A percentile compares a stretch with the other conserved stretches of the same genome.
Conservation (phyloP, 2,888 invertebrate species). For the Caenorhabditis sp. region DNA sequence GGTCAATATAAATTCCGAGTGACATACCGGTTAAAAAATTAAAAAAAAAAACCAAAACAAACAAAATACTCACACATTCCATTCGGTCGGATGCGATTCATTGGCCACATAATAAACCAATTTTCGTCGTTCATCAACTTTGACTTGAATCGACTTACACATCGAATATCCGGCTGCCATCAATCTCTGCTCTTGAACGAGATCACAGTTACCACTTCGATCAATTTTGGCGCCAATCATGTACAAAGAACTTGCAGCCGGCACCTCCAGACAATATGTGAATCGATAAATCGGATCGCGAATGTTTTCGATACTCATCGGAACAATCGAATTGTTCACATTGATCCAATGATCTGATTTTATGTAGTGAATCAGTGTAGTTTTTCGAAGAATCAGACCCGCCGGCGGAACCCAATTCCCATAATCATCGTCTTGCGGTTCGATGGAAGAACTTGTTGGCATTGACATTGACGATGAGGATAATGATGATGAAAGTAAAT, state of each 20-base stretch:
- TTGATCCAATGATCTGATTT: constrained; percentile 31
- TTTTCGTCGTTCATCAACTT: constrained; percentile 51
- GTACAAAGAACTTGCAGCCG: constrained; percentile 8
- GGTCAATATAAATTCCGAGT: too few relatives aligned
- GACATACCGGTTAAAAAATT: too few relatives aligned
- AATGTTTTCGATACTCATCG: constrained; percentile 26
- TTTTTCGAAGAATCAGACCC: not conserved
- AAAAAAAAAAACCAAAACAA: not conserved
- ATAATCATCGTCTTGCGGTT: constrained; percentile 14
- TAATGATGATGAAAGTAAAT: not conserved
- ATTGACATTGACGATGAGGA: not conserved
- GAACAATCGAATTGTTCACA: constrained; percentile 41
- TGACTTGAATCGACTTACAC: constrained; percentile 53
- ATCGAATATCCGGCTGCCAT: constrained; percentile 40
- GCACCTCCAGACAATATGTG: constrained; percentile 27
- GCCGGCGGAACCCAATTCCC: constrained; percentile 15
- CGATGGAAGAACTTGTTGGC: not conserved
- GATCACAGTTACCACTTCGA: constrained; percentile 11
- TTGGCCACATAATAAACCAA: constrained; percentile 64
- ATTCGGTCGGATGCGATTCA: constrained; percentile 47
- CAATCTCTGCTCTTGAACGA: constrained; percentile 9
- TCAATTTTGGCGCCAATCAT: constrained; percentile 14
- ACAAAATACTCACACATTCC: constrained; percentile 50
- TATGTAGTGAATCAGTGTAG: constrained; percentile 7
- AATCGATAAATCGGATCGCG: constrained; percentile 29